Conservation (phyloP, 2,888 invertebrate species). For the Catocala nupta region DNA sequence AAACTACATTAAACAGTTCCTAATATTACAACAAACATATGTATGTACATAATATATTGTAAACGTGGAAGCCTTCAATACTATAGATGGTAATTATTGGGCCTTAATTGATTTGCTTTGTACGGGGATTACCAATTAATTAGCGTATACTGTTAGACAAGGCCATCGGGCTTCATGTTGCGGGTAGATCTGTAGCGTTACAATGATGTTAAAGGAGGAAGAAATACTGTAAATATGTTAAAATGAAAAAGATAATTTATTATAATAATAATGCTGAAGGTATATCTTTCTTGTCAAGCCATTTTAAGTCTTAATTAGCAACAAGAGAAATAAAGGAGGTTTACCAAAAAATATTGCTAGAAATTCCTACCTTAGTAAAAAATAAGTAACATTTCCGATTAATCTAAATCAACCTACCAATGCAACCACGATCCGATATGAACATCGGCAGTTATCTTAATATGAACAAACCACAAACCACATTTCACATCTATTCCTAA, state of each 20-base stretch:
- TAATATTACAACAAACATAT: slow-evolving; percentile 34
- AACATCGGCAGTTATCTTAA: background rate
- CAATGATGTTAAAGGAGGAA: background rate
- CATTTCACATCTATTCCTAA: slow-evolving; percentile 32
- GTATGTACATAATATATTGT: slow-evolving; percentile 21
- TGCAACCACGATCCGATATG: slow-evolving; percentile 27
- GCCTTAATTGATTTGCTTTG: slow-evolving; percentile 85
- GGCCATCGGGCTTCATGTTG: slow-evolving; percentile 32
- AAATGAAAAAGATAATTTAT: too few relatives aligned
- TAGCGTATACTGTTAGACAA: slow-evolving; percentile 73
- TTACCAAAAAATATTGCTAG: too few relatives aligned
- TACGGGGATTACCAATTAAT: slow-evolving; percentile 83
- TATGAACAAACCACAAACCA: slow-evolving; percentile 14
- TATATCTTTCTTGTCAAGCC: too few relatives aligned
- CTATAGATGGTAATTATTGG: slow-evolving; percentile 73
- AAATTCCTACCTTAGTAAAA: too few relatives aligned
- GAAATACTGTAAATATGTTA: background rate
- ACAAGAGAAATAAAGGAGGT: too few relatives aligned
- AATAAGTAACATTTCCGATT: too few relatives aligned
- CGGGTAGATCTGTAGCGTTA: background rate
- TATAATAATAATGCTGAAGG: too few relatives aligned
- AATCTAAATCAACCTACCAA: background rate
- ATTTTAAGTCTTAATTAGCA: too few relatives aligned
- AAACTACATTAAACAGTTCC: slow-evolving; percentile 17
- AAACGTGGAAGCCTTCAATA: slow-evolving; percentile 52